Base-by-base conservation (phyloP, 2,888 invertebrate species). In the Xiphydria camelus region DNA sequence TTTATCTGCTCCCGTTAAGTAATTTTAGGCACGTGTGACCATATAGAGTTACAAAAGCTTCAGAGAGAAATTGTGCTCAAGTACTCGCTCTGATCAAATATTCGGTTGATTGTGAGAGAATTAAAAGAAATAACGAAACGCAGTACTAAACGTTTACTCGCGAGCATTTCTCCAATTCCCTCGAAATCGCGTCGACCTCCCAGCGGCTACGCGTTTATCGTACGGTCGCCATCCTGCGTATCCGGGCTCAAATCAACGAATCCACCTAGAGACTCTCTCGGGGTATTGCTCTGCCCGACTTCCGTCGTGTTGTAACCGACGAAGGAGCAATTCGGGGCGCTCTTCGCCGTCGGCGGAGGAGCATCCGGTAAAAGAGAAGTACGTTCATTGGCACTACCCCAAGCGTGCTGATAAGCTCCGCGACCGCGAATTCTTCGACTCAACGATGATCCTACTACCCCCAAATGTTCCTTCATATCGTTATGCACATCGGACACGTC, bases 401-500 rank as follows among this genome's bases (percentile, higher is more conserved):
- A 82, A 1, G 89, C 79, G 74, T 89, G 82, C 55, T 86, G 85
- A 73, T 89, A 89, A 76, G 83, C 84, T 36, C 83, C 84, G 54
- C 88, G 84, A n/a, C 90, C 89, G 40, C 90, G 81, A 53, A 91
- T 83, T 51, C 88, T 79, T 31, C 90, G 82, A 67, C 89, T 89
- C 54, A 91, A 82, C 10, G 89, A 86, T 61, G 88, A 88, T 82
- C 92, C 86, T 32, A 96, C 91, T 46, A 94, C 93, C 10, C 91
- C 90, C 44, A 96, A 83, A 73, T 97, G 96, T 70, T 97, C 95
- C 20, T 89, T 85, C 38, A 97, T 89, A 72, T 97, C 96, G 50
- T 88, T 85, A 57, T 90, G 90, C 26, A 97, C 93, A 75, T 97
- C 97, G 0, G 94, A 92, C n/a, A 97, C 87, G 72, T 97, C 95